Percentiles rank a stretch among this genome's conserved stretches.
Evolutionary conservation across 2,113 vertebrate species (phyloP).

Genomic region (Vulpes vulpes): DNA sequence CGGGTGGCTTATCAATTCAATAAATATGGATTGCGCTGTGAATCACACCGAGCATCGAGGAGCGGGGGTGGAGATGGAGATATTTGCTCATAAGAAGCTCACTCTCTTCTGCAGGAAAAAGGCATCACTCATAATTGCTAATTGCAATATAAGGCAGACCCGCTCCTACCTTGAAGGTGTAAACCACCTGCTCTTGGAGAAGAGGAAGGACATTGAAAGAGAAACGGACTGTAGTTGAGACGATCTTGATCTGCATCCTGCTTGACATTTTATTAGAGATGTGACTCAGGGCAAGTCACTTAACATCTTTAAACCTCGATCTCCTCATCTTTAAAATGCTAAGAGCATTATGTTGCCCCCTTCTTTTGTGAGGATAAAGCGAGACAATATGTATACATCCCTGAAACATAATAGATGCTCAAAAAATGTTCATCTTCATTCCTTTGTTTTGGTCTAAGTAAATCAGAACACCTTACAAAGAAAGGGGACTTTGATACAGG

Average conservation of each 20-base stretch:
- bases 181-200: not conserved
- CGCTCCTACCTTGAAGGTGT: not conserved
- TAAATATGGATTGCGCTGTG: constrained; percentile 9
- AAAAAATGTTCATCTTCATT: not conserved
- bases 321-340: not conserved
- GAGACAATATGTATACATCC: not conserved
- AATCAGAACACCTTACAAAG: not conserved
- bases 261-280: not conserved
- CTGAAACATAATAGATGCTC: not conserved
- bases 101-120: not conserved
- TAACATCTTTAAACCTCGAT: constrained; percentile 4
- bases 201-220: not conserved
- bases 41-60: not conserved
- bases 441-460: not conserved
- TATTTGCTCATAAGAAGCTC: not conserved
- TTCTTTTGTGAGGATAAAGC: not conserved
- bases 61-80: not conserved
- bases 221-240: not conserved
- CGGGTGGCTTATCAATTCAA: not conserved
- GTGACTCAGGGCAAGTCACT: not conserved
- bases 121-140: not conserved
- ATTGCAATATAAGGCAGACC: not conserved
- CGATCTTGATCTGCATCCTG: not conserved
- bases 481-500: not conserved
- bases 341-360: not conserved